Conservation (phyloP, 2,113 vertebrate species). For the Strix uralensis region DNA sequence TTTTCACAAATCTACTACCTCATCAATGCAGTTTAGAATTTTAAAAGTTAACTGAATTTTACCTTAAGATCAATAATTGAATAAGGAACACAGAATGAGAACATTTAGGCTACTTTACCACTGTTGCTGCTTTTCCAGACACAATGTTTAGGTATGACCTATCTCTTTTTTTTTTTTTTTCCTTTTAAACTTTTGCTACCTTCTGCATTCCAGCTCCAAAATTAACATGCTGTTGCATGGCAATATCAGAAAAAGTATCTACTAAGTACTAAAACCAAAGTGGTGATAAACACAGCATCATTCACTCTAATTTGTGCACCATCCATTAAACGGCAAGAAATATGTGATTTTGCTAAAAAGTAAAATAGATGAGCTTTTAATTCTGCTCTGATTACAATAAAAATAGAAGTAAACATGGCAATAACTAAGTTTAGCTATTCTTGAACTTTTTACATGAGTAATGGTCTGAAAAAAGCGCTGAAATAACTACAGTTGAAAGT, state of each 20-base stretch:
- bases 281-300: not conserved
- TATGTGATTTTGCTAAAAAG: not conserved
- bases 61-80: not conserved
- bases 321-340: not conserved
- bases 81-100: not conserved
- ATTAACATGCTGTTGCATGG: slow-evolving; percentile 22
- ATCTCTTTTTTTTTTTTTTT: not conserved
- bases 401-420: not conserved
- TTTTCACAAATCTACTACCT: not conserved
- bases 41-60: not conserved
- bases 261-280: slow-evolving; percentile 31
- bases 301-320: not conserved
- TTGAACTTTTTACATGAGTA: not conserved
- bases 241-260: slow-evolving; percentile 22
- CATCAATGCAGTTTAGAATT: not conserved
- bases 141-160: not conserved
- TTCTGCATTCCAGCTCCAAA: slow-evolving; percentile 50
- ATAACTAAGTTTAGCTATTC: not conserved
- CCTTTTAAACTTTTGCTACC: slow-evolving; percentile 44
- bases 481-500: not conserved
- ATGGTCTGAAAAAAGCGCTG: not conserved
- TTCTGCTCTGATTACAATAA: not conserved
- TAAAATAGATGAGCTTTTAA: not conserved
- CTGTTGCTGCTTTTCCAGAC: not conserved
- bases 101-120: not conserved